A percentile compares a stretch with the other conserved stretches of the same genome.
Conservation (phyloP, 2,113 vertebrate genomes). For the Connochaetes taurinus region DNA sequence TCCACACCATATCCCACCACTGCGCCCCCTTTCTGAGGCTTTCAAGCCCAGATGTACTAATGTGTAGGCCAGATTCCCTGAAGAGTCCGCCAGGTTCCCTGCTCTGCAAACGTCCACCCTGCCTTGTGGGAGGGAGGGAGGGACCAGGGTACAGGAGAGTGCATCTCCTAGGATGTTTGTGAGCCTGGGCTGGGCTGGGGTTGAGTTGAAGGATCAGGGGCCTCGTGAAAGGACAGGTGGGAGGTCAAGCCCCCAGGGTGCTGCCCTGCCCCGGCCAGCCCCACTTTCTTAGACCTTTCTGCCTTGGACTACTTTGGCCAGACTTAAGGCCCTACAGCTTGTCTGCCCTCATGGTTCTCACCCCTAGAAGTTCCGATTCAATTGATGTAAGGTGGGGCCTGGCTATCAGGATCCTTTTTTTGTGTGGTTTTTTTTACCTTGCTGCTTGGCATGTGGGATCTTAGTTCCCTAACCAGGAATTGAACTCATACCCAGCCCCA, state of each 20-base stretch:
- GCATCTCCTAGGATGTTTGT: background rate
- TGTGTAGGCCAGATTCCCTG: background rate
- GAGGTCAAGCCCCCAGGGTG: background rate
- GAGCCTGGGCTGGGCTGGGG: background rate
- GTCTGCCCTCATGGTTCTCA: background rate
- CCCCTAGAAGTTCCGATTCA: background rate
- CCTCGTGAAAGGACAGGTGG: background rate
- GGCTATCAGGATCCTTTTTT: background rate
- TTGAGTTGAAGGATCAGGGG: background rate
- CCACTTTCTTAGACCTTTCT: background rate
- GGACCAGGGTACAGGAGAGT: background rate
- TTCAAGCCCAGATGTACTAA: background rate
- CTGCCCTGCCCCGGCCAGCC: background rate
- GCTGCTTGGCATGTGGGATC: background rate
- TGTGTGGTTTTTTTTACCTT: background rate
- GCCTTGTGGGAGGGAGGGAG: background rate
- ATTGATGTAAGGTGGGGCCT: background rate
- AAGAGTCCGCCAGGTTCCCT: background rate
- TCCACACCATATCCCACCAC: background rate
- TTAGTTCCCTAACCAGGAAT: background rate
- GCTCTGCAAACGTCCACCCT: background rate
- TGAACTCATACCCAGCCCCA: background rate
- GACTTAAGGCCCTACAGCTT: background rate
- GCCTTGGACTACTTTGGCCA: background rate
- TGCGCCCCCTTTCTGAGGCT: background rate